Base-by-base conservation (phyloP, 2,113 vertebrate genomes). In the Mesitornis unicolor region DNA sequence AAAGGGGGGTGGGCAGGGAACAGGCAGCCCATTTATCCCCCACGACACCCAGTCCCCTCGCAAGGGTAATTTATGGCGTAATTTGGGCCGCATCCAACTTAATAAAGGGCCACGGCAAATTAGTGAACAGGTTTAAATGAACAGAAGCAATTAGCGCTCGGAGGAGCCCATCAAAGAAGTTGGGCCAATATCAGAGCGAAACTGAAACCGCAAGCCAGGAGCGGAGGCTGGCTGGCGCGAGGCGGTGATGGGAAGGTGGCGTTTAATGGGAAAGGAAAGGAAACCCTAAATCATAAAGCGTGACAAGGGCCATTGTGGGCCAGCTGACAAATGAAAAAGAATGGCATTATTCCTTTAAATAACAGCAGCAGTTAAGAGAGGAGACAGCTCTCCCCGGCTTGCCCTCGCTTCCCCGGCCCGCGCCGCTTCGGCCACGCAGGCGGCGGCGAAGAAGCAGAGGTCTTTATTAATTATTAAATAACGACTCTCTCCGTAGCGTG, bases 391-490 rank as follows among this genome's bases (percentile, higher is more conserved):
- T 95, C 96, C 88, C 76, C 38, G 6, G 83, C 88, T 95, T 94
- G 96, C 92, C 96, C 95, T 90, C 93, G 0, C 88, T 96, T 96
- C 86, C 90, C 92, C 21, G n/a, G 96, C 86, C 96, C 53, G 53
- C 92, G 90, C 93, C 8, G 14, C 91, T n/a, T 92, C 78, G 21
- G 92, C 97, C 95, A 75, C 16, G 45, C 95, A 96, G 89, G 51
- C 89, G 3, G 95, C 16, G 4, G 93, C 84, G 93, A 97, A 95
- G 90, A 94, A 97, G 93, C 94, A 90, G 91, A 95, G 97, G 96
- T 97, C 98, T 98, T 98, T 98, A 98, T 98, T 98, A 98, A 98
- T 98, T 98, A 98, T 98, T 98, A 98, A 98, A 96, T 98, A 97
- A 98, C 94, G 92, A 98, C 97, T 98, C 90, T 89, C 93, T 93